A percentile compares a stretch with the other conserved stretches of the same genome.
Conservation (phyloP, 2,113 vertebrate genomes). For the Candoia aspera region DNA sequence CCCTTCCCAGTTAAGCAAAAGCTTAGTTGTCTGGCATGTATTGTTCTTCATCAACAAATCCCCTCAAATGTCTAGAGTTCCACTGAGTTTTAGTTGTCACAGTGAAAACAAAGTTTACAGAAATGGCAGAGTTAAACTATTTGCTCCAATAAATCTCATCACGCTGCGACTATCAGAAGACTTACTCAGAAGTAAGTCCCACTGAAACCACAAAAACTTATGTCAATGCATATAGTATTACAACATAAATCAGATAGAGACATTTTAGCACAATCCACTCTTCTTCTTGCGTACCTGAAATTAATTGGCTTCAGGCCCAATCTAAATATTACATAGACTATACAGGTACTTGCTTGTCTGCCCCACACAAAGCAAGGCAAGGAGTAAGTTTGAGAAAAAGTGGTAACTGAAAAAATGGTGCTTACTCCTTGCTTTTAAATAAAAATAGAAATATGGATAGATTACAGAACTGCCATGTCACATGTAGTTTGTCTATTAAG, state of each 20-base stretch:
- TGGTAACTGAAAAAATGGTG: neutral
- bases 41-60: conserved; percentile 25
- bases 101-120: conserved; percentile 25
- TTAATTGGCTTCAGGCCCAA: conserved; percentile 7
- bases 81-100: neutral
- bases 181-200: conserved; percentile 14
- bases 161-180: neutral
- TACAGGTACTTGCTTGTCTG: neutral
- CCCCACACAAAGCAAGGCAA: neutral
- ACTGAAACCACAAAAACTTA: neutral
- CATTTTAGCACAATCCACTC: neutral
- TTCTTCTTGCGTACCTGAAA: neutral
- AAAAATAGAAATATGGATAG: neutral
- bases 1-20: conserved; percentile 8
- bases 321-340: neutral
- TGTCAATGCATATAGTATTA: neutral
- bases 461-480: neutral
- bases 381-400: neutral
- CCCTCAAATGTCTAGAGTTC: neutral
- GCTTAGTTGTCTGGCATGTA: conserved; percentile 14
- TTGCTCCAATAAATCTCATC: neutral
- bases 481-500: neutral
- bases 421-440: neutral
- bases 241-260: neutral
- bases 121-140: accelerated